phyloP scores from a whole-genome alignment of 2,888 invertebrate species.

The Apodemia zela region DNA sequence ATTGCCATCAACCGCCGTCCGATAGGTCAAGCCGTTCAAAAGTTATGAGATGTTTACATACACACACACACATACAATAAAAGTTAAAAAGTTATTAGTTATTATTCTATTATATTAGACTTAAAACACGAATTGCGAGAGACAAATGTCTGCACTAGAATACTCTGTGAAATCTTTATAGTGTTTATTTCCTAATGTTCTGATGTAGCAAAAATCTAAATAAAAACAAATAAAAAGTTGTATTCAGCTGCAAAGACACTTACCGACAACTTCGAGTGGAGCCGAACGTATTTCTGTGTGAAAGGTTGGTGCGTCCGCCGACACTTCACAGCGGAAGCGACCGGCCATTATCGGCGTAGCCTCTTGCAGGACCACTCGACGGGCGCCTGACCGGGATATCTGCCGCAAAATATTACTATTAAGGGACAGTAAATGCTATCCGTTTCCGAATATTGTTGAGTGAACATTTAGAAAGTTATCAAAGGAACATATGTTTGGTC shows the following conservation, averaged over 20 bases:
- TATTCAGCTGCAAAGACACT: slow-evolving; percentile 37
- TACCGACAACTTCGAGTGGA: slow-evolving; percentile 87
- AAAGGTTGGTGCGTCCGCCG: slow-evolving; percentile 86
- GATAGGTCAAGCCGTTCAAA: no score
- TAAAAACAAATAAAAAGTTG: not conserved
- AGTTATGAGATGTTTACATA: no score
- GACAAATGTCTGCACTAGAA: no score
- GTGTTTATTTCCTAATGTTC: not conserved
- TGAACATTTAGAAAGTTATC: not conserved
- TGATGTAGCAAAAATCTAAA: no score
- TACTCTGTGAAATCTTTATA: no score
- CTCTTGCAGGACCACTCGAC: slow-evolving; percentile 84
- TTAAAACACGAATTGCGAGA: no score
- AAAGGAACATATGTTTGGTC: no score
- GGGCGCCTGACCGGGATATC: slow-evolving; percentile 81
- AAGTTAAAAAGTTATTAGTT: no score
- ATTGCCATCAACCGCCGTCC: no score
- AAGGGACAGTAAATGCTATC: not conserved
- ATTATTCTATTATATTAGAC: no score
- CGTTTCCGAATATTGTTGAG: slow-evolving; percentile 8
- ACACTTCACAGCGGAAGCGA: slow-evolving; percentile 87
- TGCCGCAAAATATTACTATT: slow-evolving; percentile 32
- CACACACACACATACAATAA: no score
- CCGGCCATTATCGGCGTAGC: slow-evolving; percentile 86
- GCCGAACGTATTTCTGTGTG: slow-evolving; percentile 84